Base-by-base conservation (phyloP, 2,888 invertebrate species). In the Pycnomerus fuliginosus region DNA sequence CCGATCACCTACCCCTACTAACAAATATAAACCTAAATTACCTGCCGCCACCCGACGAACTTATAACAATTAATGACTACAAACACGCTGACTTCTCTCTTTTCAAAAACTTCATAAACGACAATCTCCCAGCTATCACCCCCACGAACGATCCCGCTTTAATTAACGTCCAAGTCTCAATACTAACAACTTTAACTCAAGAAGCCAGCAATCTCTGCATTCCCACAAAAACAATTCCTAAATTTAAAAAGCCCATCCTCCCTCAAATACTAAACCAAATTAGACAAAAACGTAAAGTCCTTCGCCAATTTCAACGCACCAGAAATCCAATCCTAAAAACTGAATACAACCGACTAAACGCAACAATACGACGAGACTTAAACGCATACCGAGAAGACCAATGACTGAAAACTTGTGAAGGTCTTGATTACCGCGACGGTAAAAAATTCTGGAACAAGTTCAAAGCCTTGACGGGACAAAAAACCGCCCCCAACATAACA, bases 1-100 rank as follows among this genome's bases (percentile, higher is more conserved):
- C 27, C 4, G 27, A 27, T 10, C 27, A 27, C 11, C 27, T 10
- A 10, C 27, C 27, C 11, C 27, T 27, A n/a, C n/a, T n/a, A 4
- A 4, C 11, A 8, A 20, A 20, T 7, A 7, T 10, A 4, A 4
- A 4, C 27, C 3, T 10, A 4, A 4, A 27, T 4, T 10, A 4
- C 11, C 7, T 4, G 7, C 8, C 7, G 4, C 7, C 8, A 10
- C n/a, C n/a, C n/a, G n/a, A n/a, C n/a, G n/a, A n/a, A n/a, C n/a
- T n/a, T n/a, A n/a, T n/a, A n/a, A n/a, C n/a, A n/a, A n/a, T n/a
- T n/a, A n/a, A n/a, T n/a, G n/a, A n/a, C n/a, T n/a, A n/a, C n/a
- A n/a, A n/a, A n/a, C n/a, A n/a, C n/a, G 11, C 27, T 10, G 10
- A 27, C 27, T 27, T 4, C 7, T 4, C 7, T 10, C 4, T 4